Conservation (phyloP, 2,797 vertebrate species). For the Falco novaeseelandiae region DNA sequence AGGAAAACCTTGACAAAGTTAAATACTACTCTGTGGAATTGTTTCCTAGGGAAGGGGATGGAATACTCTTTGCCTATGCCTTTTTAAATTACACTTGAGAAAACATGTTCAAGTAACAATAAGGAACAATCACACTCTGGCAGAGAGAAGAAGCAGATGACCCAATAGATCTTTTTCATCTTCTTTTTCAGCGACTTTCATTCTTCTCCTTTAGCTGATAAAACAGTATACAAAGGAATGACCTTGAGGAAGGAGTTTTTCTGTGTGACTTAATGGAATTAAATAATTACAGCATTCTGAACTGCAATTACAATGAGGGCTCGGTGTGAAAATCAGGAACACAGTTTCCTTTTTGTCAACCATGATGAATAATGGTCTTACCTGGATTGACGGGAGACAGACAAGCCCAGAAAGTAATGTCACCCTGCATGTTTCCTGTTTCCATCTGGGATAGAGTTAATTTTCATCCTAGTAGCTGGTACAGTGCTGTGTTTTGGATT, state of each 20-base stretch:
- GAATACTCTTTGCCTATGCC: neutral
- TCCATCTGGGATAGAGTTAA: neutral
- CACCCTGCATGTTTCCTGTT: neutral
- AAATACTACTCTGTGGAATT: neutral
- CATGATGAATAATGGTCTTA: neutral
- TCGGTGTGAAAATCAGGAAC: neutral
- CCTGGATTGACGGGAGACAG: neutral
- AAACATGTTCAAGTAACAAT: neutral
- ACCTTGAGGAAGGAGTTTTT: neutral
- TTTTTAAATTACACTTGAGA: neutral
- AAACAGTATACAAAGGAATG: neutral
- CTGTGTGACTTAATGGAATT: neutral
- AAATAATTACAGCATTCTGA: neutral
- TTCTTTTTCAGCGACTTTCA: neutral
- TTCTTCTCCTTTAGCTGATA: constrained; percentile 6
- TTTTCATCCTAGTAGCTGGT: neutral
- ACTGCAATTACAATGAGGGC: neutral
- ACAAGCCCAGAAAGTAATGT: neutral
- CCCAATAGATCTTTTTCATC: neutral
- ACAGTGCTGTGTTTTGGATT: neutral
- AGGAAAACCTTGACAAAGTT: neutral
- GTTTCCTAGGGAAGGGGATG: neutral
- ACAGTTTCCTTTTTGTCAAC: neutral
- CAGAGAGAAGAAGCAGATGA: neutral
- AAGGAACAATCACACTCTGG: neutral